Evolutionary conservation across 2,888 invertebrate species (phyloP).

Genomic region (Tipula unca): DNA sequence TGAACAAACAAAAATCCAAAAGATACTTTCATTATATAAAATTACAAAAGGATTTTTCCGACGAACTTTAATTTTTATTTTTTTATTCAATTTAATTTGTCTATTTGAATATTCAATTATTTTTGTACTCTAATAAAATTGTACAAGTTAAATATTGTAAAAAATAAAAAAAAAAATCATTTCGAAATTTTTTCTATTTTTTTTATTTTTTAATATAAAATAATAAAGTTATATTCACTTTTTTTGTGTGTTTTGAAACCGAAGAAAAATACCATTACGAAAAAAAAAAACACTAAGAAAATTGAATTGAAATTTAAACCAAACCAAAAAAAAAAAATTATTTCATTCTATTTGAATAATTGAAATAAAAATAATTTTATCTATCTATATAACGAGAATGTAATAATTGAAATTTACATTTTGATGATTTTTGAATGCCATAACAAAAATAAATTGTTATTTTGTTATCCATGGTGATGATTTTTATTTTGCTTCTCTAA

Average conservation of each 20-base stretch:
- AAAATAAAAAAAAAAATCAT: background rate
- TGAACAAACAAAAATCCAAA: background rate
- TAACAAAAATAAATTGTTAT: background rate
- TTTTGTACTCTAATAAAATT: background rate
- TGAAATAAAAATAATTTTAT: constrained; percentile 14
- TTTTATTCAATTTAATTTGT: background rate
- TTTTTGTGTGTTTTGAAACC: background rate
- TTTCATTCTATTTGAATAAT: constrained; percentile 8
- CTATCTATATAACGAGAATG: background rate
- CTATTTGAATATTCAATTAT: background rate
- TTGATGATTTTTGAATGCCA: background rate
- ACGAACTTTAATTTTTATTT: background rate
- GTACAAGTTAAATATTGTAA: background rate
- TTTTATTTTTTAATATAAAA: background rate
- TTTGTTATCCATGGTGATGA: background rate
- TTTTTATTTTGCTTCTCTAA: background rate
- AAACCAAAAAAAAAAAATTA: background rate
- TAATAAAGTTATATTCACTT: background rate
- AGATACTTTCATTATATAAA: background rate
- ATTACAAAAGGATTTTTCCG: background rate
- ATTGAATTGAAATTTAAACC: constrained; percentile 8
- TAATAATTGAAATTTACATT: constrained; percentile 8
- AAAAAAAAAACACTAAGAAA: background rate
- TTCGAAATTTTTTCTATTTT: too few relatives aligned
- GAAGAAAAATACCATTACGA: background rate